phyloP scores from a whole-genome alignment of 53 echinoderm and acorn worm species.

The Temnopleurus reevesii region DNA sequence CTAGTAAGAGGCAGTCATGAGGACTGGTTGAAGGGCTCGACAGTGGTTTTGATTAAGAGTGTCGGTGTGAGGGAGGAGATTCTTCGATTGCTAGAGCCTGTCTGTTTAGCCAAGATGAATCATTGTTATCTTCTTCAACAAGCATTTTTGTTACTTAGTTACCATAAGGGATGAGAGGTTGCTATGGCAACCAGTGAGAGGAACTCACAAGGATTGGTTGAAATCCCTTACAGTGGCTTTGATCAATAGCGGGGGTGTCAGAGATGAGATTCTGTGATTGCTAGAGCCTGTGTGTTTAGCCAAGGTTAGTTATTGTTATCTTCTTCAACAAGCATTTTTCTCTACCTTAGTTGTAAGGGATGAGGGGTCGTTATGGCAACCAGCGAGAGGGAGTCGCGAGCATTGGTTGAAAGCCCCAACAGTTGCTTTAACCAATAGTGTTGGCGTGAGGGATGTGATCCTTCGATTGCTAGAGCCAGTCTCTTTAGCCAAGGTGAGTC shows the following conservation, averaged over 20 bases:
- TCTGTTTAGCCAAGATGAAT: conserved; percentile 88
- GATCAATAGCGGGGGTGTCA: conserved; percentile 77
- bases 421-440: conserved; percentile 71
- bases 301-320: conserved; percentile 83
- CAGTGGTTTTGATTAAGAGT: conserved; percentile 71
- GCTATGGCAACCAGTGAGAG: conserved; percentile 82
- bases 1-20: conserved; percentile 72
- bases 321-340: too few species aligned
- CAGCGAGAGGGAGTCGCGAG: conserved; percentile 67
- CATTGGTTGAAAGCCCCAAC: conserved; percentile 80
- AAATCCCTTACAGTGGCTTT: conserved; percentile 70
- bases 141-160: too few species aligned
- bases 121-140: too few species aligned
- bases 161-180: conserved; percentile 64
- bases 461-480: conserved; percentile 79
- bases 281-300: conserved; percentile 87
- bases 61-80: conserved; percentile 91
- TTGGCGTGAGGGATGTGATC: conserved; percentile 84
- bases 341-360: too few species aligned
- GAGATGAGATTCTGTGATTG: conserved; percentile 82
- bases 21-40: conserved; percentile 76
- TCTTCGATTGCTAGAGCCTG: conserved; percentile 74
- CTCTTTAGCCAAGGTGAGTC: conserved; percentile 83
- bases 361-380: conserved; percentile 84
- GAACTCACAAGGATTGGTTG: conserved; percentile 85